Base-by-base conservation (phyloP, 2,888 invertebrate genomes). In the Calliopum simillimum region DNA sequence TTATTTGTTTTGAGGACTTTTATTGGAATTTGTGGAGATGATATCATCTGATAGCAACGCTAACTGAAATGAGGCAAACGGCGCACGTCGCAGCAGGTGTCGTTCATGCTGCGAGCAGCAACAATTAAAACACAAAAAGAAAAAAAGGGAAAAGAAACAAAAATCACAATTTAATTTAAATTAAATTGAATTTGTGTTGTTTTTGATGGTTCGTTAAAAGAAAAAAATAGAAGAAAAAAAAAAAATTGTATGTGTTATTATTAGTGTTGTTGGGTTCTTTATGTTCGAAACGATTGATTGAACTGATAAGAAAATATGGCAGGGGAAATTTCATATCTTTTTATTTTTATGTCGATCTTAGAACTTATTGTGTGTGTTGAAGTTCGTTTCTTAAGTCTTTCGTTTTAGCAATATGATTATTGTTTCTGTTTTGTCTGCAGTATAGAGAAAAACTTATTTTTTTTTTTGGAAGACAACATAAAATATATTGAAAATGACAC, bases 41-140 rank as follows among this genome's bases (percentile, higher is more conserved):
- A 82, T 82, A 82, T 83, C 82, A 82, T 82, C 76, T 82, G 83
- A 83, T 81, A 82, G 81, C 76, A 78, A 80, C 79, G 76, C 76
- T 68, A 69, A 70, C 46, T n/a, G 8, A 13, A 58, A 67, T 67
- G 70, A 71, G 73, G 72, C 74, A 70, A 71, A 69, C 73, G 73
- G 74, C 75, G 76, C 73, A 73, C 71, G 79, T 72, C 82, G 78
- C 82, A 82, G 82, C 82, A 82, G 82, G 82, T 82, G 82, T 67
- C 66, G 33, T 23, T 33, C 33, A 33, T 33, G 33, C 19, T 49
- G 19, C 49, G 49, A n/a, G 51, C 33, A 16, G 14, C 33, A 25
- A 14, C 19, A n/a, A 64, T 14, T 2, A 59, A 46, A 63, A 11
- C 47, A 47, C 0, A 63, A 16, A 63, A 63, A 14, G 46, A 12